Percentiles rank a stretch among this genome's conserved stretches.
Conservation (phyloP, 2,888 invertebrate species). For the Anthophora plumipes region DNA sequence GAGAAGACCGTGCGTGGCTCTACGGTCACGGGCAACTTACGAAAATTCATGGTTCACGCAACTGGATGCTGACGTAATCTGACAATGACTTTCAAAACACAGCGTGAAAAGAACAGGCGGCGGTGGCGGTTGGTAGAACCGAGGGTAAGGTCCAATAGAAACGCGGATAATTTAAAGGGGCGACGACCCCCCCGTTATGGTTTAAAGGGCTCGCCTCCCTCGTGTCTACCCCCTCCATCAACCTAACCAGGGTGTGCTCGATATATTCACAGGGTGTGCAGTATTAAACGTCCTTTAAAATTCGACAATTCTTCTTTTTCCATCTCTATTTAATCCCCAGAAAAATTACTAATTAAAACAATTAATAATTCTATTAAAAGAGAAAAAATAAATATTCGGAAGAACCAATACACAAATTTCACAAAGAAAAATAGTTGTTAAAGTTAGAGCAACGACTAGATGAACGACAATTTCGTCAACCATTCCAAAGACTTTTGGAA, state of each 20-base stretch:
- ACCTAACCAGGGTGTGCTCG: constrained; percentile 46
- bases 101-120: constrained; percentile 57
- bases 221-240: constrained; percentile 18
- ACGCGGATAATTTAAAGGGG: constrained; percentile 77
- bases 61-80: constrained; percentile 54
- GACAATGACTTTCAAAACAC: constrained; percentile 63
- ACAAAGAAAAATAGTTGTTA: too few species aligned
- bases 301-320: not conserved
- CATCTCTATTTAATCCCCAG: too few species aligned
- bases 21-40: constrained; percentile 10
- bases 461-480: too few species aligned
- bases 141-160: constrained; percentile 57
- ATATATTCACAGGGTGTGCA: constrained; percentile 47
- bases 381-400: too few species aligned
- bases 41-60: constrained; percentile 41
- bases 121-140: constrained; percentile 34
- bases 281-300: not conserved
- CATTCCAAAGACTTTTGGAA: too few species aligned
- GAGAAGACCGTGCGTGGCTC: not conserved
- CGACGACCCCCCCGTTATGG: constrained; percentile 77
- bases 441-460: too few species aligned
- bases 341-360: too few species aligned
- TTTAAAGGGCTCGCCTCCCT: constrained; percentile 85
- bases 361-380: too few species aligned
- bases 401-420: too few species aligned